Base-by-base conservation (phyloP, 2,888 invertebrate species). In the Mycalesis mineus region DNA sequence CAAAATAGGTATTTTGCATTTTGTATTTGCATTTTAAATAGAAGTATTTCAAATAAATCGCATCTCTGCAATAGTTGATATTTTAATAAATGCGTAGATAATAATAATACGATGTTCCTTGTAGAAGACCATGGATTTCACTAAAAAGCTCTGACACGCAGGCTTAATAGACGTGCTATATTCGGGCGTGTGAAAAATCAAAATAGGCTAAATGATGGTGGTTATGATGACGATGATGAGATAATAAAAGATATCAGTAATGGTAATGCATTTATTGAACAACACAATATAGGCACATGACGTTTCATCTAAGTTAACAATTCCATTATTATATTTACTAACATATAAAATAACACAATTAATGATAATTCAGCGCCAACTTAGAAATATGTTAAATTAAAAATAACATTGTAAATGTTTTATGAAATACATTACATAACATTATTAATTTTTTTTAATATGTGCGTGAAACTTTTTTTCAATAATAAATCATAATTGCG, bases 241-340 rank as follows among this genome's bases (percentile, higher is more conserved):
- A 22, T 5, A 22, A 22, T 22, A 22, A 22, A 22, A 22, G 22
- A 22, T 22, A 5, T 22, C 22, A 22, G n/a, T 22, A 61, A 66
- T 65, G 63, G 57, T 65, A 64, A 68, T 67, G 61, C 57, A 64
- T 68, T 68, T 68, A 68, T 65, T 66, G 56, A 65, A 66, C 61
- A 68, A 65, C 59, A 66, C 45, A 61, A 22, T 51, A 50, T 51
- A 50, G 28, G 29, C 29, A 63, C 57, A 63, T 59, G 59, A 63
- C 28, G 45, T 51, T 55, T 40, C 55, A 48, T 52, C 57, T 58
- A 58, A 51, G 51, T 55, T 53, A 58, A 69, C 66, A 69, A 54
- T 52, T 55, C 22, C 22, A 22, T 4, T 22, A 4, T 22, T 4
- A 22, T 22, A 2, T 33, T 5, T 9, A 33, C 33, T 56, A 56